Base-by-base conservation (phyloP, 1,140 invertebrate species). In the Zaprionus capensis region DNA sequence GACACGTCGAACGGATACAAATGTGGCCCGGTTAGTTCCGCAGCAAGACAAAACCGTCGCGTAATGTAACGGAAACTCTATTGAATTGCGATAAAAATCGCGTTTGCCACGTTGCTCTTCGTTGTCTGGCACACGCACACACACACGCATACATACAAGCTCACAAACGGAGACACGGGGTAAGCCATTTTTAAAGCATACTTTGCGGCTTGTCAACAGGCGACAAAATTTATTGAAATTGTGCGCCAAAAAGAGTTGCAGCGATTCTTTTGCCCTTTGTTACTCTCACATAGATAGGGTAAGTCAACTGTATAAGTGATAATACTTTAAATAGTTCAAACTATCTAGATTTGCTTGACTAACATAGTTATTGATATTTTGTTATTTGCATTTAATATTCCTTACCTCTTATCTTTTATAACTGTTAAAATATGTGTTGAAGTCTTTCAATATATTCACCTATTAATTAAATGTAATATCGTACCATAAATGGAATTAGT, bases 11-110 rank as follows among this genome's bases (percentile, higher is more conserved):
- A 81, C 75, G 84, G 84, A 88, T 87, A 88, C 84, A 87, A 87
- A 87, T 87, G 81, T 87, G 84, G 84, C 84, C 81, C 81, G 83
- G 75, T 87, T 87, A 87, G 84, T 87, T 87, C 84, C 84, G 84
- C 84, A 80, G 65, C 74, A 56, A 84, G 85, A 87, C 84, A 87
- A 87, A 87, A 73, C 73, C 59, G 57, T 58, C 62, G 84, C 81
- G 81, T 87, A 87, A 88, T 87, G 84, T 87, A 88, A 88, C 84
- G 84, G 84, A 87, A 87, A 87, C 84, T 84, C 84, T 87, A 87
- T 87, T 87, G 84, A 87, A 87, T 87, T 87, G 84, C 85, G 84
- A 87, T 87, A 87, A 87, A 87, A 87, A 87, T 87, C 84, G 84
- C 84, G 84, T 87, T 87, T 87, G 83, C 83, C 70, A 59, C 69